Conservation (phyloP, 92 coral and sea anemone species). For the Porites rus region DNA sequence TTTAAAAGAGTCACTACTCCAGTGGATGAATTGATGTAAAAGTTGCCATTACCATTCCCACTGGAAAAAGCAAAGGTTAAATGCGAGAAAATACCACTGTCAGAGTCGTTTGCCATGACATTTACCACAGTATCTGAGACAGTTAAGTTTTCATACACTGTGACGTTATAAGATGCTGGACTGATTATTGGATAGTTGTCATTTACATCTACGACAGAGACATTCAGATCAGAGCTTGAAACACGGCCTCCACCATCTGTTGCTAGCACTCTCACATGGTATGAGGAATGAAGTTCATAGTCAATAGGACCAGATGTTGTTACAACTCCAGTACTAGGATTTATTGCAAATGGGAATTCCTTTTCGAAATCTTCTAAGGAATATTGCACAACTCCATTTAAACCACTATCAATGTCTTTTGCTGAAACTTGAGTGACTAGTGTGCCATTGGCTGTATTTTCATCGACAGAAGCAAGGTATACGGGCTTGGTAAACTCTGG, state of each 20-base stretch:
- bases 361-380: slow-evolving; percentile 22
- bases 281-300: slow-evolving; percentile 68
- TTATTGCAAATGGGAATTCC: slow-evolving; percentile 64
- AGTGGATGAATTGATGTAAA: slow-evolving; percentile 56
- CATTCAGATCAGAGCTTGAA: slow-evolving; percentile 64
- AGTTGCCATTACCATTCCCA: slow-evolving; percentile 77
- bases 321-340: slow-evolving; percentile 73
- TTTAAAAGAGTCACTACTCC: slow-evolving; percentile 74
- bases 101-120: slow-evolving; percentile 81
- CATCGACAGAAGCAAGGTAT: slow-evolving; percentile 71
- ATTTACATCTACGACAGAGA: slow-evolving; percentile 83
- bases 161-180: slow-evolving; percentile 64
- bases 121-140: slow-evolving; percentile 57
- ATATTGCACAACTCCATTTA: slow-evolving; percentile 75
- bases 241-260: slow-evolving; percentile 87
- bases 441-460: slow-evolving; percentile 65
- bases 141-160: slow-evolving; percentile 71
- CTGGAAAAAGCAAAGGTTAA: slow-evolving; percentile 62
- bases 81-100: slow-evolving; percentile 80
- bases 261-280: slow-evolving; percentile 74
- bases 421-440: slow-evolving; percentile 77
- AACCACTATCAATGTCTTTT: slow-evolving; percentile 76
- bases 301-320: slow-evolving; percentile 73
- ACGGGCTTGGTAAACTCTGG: slow-evolving; percentile 78
- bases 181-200: slow-evolving; percentile 88